phyloP scores from a whole-genome alignment of 2,888 invertebrate genomes.

The Drosophila neonasuta region DNA sequence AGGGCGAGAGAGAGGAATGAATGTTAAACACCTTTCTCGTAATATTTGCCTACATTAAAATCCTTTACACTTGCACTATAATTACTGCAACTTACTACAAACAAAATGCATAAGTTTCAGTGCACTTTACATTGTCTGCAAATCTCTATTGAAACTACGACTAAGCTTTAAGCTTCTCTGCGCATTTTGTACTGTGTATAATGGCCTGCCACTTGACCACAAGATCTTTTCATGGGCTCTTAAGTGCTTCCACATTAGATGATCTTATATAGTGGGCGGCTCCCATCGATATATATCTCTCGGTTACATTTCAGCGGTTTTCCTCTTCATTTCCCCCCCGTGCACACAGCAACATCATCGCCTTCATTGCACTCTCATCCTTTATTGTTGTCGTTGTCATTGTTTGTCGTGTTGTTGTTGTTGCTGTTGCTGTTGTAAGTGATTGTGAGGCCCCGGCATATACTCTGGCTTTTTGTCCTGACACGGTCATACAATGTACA shows the following conservation, averaged over 20 bases:
- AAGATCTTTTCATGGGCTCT: conserved; percentile 22
- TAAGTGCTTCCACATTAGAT: conserved; percentile 33
- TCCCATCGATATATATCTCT: conserved; percentile 20
- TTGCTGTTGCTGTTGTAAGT: conserved; percentile 57
- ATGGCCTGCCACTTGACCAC: conserved; percentile 2
- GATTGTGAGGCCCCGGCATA: conserved; percentile 53
- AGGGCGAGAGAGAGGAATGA: not conserved
- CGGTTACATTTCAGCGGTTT: conserved; percentile 43
- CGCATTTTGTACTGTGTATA: not conserved
- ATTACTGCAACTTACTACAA: not conserved
- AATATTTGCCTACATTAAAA: not conserved
- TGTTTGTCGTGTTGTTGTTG: conserved; percentile 26
- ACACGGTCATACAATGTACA: conserved; percentile 56
- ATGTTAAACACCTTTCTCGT: not conserved
- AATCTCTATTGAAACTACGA: not conserved
- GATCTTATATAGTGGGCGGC: conserved; percentile 5
- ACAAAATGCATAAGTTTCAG: conserved; percentile 4
- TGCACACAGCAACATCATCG: conserved; percentile 33
- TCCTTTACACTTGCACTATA: not conserved
- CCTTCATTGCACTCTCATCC: conserved; percentile 35
- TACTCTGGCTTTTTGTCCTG: conserved; percentile 65
- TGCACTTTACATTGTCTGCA: not conserved
- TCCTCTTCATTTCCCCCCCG: conserved; percentile 19
- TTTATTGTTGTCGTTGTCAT: conserved; percentile 29
- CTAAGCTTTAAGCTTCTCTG: not conserved